phyloP scores from a whole-genome alignment of 2,797 vertebrate species.

The Gambusia yucatana region DNA sequence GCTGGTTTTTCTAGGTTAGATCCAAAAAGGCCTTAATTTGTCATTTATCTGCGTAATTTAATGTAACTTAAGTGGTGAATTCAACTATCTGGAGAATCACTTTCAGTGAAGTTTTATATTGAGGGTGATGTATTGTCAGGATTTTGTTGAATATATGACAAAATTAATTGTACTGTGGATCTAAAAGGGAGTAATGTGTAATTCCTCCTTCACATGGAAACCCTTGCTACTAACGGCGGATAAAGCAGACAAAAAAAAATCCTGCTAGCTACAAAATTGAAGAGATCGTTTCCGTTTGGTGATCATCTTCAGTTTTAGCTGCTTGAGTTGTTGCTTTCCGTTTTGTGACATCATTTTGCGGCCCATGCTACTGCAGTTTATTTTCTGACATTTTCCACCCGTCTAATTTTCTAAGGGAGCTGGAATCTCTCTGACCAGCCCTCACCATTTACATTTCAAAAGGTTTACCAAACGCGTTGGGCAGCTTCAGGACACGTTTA shows the following conservation, averaged over 20 bases:
- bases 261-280: background rate
- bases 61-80: background rate
- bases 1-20: conserved; percentile 41
- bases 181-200: background rate
- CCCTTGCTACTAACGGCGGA: background rate
- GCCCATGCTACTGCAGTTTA: background rate
- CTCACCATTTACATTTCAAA: background rate
- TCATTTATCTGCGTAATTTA: background rate
- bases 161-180: background rate
- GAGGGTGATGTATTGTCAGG: background rate
- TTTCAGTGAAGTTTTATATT: background rate
- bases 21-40: background rate
- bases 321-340: background rate
- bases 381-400: background rate
- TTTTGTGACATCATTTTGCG: background rate
- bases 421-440: background rate
- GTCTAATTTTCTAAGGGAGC: background rate
- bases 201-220: background rate
- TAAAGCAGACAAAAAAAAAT: background rate
- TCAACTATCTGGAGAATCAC: background rate
- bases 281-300: background rate
- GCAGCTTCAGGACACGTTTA: background rate
- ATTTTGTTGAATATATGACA: background rate
- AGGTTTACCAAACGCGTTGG: background rate
- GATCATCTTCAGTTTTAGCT: background rate